Percentiles rank a stretch among this genome's conserved stretches.
Conservation (phyloP, 2,797 vertebrate species). For the Chaunax sp. region DNA sequence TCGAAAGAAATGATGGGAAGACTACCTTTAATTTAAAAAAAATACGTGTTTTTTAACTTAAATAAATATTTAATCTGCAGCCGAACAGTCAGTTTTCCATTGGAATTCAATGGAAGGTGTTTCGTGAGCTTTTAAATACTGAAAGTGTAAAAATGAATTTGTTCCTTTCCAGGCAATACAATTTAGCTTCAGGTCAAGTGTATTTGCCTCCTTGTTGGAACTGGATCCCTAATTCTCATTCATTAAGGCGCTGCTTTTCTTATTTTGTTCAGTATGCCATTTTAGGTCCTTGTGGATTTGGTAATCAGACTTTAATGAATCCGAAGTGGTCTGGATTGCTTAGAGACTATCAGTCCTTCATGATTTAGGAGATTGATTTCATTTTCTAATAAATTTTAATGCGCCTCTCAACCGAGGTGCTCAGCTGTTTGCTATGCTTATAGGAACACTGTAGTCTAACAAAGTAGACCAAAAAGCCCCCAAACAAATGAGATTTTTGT, state of each 20-base stretch:
- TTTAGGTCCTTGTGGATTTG: conserved; percentile 24
- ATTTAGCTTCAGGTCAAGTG: conserved; percentile 36
- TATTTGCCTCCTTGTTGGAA: conserved; percentile 25
- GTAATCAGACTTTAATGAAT: conserved; percentile 40
- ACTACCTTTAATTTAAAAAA: no score
- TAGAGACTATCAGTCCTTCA: conserved; percentile 27
- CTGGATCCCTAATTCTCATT: conserved; percentile 23
- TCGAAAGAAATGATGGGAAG: conserved; percentile 5
- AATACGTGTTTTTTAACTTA: not conserved
- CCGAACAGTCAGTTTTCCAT: conserved; percentile 2
- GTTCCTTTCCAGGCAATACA: conserved; percentile 13
- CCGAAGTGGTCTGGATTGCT: conserved; percentile 41
- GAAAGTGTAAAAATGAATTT: conserved; percentile 32
- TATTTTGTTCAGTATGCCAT: conserved; percentile 25
- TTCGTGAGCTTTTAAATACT: conserved; percentile 32
- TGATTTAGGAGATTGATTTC: conserved; percentile 50
- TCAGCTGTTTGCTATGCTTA: conserved; percentile 28
- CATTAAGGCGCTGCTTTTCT: conserved; percentile 18
- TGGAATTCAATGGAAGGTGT: conserved; percentile 31
- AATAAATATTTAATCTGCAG: conserved; percentile 32
- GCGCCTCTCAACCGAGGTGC: conserved; percentile 11
- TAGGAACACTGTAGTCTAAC: not conserved
- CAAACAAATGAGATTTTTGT: not conserved
- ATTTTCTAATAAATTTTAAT: conserved; percentile 44
- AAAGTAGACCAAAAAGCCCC: not conserved